Evolutionary conservation across 2,888 invertebrate species (phyloP), one percentile per base, ranked within the genome.

Genomic region (Calephelis perditalis): DNA sequence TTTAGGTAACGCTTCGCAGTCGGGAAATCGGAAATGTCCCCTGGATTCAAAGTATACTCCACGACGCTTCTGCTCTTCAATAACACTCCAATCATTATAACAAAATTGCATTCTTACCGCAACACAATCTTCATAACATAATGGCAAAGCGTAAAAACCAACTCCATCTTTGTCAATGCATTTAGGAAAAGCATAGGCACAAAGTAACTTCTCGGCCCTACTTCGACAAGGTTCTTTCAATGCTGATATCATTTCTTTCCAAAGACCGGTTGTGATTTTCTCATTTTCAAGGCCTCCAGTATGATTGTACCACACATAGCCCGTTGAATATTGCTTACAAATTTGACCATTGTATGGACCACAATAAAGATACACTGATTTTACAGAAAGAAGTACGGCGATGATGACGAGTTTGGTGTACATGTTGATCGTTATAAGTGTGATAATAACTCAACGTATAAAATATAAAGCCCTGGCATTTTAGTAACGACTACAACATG

Each of bases 81-180:
- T 94, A 62, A 96, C 88, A 36, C 96, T 95, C 98, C 98, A 98
- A 78, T 98, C 97, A 76, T 95, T 96, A 81, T 96, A 97, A 84
- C 98, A 99, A 84, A 97, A 96, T 75, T 97, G 94, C 80, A 96
- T 94, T 78, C 95, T 95, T 37, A 97, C 96, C 60, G 98, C 98
- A 78, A 96, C 93, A 79, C 98, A 99, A 79, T 98, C 98, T 91
- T 98, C 98, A 76, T 96, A 96, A 84, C 98, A 98, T 6, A 98
- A 88, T 5, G 97, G 96, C 63, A 97, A 89, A 59, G 93, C 94
- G 65, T 71, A 78, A 66, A 93, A 91, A 5, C 95, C 94, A 63
- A 92, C 92, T 58, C 94, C 94, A 72, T 91, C 90, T 74, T 93
- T 93, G 71, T 94, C 86, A 64, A 94, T 92, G 76, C 97, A 98